Percentiles rank a stretch among this genome's conserved stretches.
Evolutionary conservation across 1,140 invertebrate species (phyloP).

Genomic region (Atta texana): DNA sequence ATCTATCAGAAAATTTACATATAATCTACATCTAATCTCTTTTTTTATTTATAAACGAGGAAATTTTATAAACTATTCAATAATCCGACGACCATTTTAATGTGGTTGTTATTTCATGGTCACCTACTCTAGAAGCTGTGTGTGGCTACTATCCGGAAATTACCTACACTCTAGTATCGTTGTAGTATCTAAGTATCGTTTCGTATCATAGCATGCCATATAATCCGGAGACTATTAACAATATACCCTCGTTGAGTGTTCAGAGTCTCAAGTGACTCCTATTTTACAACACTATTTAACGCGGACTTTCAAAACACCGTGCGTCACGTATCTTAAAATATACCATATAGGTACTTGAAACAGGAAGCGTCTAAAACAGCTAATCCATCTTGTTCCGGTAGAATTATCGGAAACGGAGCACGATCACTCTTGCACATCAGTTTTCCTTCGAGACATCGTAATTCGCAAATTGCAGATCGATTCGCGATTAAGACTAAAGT

Average conservation of each 20-base stretch:
- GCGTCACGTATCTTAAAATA: conserved; percentile 59
- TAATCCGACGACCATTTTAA: not conserved
- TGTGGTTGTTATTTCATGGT: not conserved
- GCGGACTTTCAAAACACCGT: conserved; percentile 27
- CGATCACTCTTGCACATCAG: not conserved
- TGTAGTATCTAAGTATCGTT: not conserved
- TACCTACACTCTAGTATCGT: not conserved
- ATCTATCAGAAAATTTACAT: not conserved
- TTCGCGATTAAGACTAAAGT: conserved; percentile 4
- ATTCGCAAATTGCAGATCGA: not conserved
- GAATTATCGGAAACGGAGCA: conserved; percentile 8
- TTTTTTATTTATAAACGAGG: not conserved
- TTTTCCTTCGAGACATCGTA: not conserved
- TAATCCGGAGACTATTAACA: conserved; percentile 18
- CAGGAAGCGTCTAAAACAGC: conserved; percentile 10
- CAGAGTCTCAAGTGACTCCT: conserved; percentile 50
- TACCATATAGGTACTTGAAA: conserved; percentile 29
- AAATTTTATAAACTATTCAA: not conserved
- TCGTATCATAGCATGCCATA: not conserved
- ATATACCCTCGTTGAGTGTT: conserved; percentile 17
- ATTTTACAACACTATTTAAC: conserved; percentile 64
- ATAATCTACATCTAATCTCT: not conserved
- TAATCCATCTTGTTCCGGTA: conserved; percentile 26
- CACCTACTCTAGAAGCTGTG: not conserved
- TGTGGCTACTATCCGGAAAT: not conserved